These are phyloP conservation scores for Theocolax elegans DNA, from an alignment of 1,140 invertebrate genomes.

Conservation along the genomic window DNA sequence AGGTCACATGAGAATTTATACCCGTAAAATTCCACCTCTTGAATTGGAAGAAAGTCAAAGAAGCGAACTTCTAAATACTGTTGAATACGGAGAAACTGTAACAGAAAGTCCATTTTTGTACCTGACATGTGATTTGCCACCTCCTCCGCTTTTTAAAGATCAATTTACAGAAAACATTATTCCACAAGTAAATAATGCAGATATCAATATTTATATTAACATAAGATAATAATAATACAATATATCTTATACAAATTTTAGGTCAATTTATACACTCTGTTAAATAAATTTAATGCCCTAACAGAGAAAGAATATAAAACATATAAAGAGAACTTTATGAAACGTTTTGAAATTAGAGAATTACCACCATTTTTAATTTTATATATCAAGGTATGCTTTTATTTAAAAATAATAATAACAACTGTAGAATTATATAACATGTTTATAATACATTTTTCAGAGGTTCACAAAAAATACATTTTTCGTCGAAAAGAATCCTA, in stretches of 20 bases:
- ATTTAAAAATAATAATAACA: no score
- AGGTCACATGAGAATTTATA: constrained; percentile 95
- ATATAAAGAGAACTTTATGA: constrained; percentile 98
- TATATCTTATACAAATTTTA: constrained; percentile 59
- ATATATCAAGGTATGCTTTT: constrained; percentile 90
- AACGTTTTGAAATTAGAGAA: constrained; percentile 94
- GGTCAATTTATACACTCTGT: constrained; percentile 92
- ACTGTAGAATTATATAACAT: no score
- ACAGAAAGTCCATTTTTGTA: constrained; percentile 95
- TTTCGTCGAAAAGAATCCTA: constrained; percentile 99
- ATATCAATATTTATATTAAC: no score
- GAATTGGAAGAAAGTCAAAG: constrained; percentile 92
- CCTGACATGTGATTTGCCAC: constrained; percentile 95
- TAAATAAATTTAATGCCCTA: constrained; percentile 96
- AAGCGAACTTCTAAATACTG: constrained; percentile 79
- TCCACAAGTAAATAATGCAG: constrained; percentile 79
- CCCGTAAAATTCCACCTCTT: constrained; percentile 92
- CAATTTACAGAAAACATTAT: constrained; percentile 98
- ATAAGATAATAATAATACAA: not conserved
- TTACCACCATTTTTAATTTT: constrained; percentile 97
- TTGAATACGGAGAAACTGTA: constrained; percentile 89
- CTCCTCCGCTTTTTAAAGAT: constrained; percentile 96
- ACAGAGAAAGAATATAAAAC: constrained; percentile 99
- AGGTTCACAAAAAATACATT: constrained; percentile 99
- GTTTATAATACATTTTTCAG: constrained; percentile 53